These are phyloP conservation scores for Eueremaeus valkanovi DNA, from an alignment of 2,888 invertebrate genomes.

Conservation along the genomic window DNA sequence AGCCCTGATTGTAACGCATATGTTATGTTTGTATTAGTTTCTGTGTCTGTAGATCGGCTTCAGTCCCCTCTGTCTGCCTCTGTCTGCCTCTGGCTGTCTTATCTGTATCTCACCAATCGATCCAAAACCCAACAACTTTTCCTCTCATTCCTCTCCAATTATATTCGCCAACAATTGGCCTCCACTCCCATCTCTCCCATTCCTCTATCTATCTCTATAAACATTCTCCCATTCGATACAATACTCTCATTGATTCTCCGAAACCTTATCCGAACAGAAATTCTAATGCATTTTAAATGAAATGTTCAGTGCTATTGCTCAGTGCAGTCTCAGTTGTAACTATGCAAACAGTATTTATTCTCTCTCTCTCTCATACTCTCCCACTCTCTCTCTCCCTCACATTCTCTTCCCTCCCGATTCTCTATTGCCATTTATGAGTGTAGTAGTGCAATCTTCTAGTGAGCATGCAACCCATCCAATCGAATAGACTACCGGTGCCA, in stretches of 20 bases:
- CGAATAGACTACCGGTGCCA: neutral
- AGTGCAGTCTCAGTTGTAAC: constrained; percentile 21
- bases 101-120: constrained; percentile 17
- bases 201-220: neutral
- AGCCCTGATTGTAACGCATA: constrained; percentile 5
- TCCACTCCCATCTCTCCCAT: neutral
- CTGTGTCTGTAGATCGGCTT: no score
- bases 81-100: constrained; percentile 31
- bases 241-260: neutral
- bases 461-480: constrained; percentile 18
- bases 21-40: constrained; percentile 16
- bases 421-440: neutral
- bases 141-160: neutral
- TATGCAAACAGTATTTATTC: constrained; percentile 4
- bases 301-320: constrained; percentile 30
- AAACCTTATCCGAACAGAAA: constrained; percentile 13
- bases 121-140: neutral
- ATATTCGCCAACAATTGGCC: neutral
- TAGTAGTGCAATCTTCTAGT: constrained; percentile 28
- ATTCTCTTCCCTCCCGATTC: neutral
- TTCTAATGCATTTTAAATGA: constrained; percentile 35
- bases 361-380: neutral
- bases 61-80: neutral
- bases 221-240: constrained; percentile 5
- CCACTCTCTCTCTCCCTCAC: no score